These are phyloP conservation scores for Nipponacmea schrenckii DNA, from an alignment of 2,888 invertebrate species.

Conservation along the genomic window DNA sequence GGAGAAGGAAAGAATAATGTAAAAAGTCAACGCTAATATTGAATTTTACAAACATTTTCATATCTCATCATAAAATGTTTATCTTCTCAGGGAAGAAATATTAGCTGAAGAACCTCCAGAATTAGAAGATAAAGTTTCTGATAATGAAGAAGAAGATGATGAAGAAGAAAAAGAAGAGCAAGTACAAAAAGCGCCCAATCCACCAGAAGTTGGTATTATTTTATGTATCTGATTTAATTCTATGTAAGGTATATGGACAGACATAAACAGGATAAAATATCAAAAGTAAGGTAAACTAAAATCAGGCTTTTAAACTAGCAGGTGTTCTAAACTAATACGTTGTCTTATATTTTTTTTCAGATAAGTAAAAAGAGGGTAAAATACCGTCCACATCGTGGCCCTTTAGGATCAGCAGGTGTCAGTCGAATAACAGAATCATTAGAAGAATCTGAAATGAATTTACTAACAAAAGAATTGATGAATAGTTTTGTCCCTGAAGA, in stretches of 20 bases:
- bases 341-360: background rate
- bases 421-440: conserved; percentile 55
- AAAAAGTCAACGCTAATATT: no score
- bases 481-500: conserved; percentile 37
- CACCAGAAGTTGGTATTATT: conserved; percentile 8
- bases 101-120: conserved; percentile 40
- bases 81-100: conserved; percentile 21
- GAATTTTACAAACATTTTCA: no score
- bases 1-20: no score
- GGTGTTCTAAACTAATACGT: no score
- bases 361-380: conserved; percentile 37
- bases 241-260: background rate
- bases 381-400: conserved; percentile 57
- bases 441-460: conserved; percentile 56
- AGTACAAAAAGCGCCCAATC: conserved; percentile 18
- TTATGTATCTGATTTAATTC: background rate
- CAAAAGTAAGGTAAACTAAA: no score
- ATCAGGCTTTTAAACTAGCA: no score
- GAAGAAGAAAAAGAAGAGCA: background rate
- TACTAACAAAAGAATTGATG: conserved; percentile 43
- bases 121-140: conserved; percentile 48
- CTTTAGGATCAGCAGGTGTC: conserved; percentile 50
- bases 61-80: no score
- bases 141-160: conserved; percentile 14
- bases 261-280: background rate